Conservation (phyloP, 2,888 invertebrate genomes). For the Norana najaformis region DNA sequence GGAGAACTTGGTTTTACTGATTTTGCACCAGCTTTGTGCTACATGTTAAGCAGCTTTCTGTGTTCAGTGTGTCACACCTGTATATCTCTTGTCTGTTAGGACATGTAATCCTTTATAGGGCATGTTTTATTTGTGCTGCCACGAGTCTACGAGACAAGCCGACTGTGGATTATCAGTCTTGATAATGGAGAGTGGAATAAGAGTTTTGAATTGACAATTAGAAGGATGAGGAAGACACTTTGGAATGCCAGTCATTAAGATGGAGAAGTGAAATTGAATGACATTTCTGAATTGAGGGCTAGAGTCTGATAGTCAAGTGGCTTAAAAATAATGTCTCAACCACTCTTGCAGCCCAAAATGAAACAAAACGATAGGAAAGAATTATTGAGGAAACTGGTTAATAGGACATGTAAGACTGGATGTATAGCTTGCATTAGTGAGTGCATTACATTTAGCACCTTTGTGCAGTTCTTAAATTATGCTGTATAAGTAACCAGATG, state of each 20-base stretch:
- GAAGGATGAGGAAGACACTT: background rate
- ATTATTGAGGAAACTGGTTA: background rate
- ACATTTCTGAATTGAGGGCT: background rate
- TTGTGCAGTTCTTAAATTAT: background rate
- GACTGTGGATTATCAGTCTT: background rate
- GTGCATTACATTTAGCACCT: background rate
- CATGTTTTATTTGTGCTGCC: background rate
- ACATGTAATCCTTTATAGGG: background rate
- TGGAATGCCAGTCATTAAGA: background rate
- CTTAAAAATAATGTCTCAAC: background rate
- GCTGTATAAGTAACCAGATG: background rate
- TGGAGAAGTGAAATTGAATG: background rate
- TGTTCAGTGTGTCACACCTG: background rate
- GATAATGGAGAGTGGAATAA: background rate
- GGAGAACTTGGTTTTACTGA: background rate
- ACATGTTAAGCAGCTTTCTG: background rate
- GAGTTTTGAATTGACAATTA: background rate
- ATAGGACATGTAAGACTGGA: background rate
- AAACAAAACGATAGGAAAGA: background rate
- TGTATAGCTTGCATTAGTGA: slow-evolving; percentile 1
- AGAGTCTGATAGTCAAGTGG: background rate
- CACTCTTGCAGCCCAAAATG: background rate
- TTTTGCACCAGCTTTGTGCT: slow-evolving; percentile 13
- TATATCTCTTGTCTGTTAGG: background rate
- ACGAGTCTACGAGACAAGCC: background rate